Evolutionary conservation across 2,113 vertebrate genomes (phyloP).

Genomic region (Cryptomyrus ogoouensis): DNA sequence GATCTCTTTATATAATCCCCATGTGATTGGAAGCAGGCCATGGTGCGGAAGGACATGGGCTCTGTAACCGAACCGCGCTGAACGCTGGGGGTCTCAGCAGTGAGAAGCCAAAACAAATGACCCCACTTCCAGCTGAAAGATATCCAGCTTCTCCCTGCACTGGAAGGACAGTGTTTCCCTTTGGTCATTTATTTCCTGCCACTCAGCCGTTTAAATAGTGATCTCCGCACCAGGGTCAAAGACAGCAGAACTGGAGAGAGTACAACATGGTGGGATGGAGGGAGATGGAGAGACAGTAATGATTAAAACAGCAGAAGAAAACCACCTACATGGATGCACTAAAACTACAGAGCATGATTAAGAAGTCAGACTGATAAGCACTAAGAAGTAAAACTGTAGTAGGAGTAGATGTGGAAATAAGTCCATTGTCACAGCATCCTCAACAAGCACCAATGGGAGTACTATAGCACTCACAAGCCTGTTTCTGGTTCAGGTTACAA

Average conservation of each 20-base stretch:
- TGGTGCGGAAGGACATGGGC: conserved; percentile 67
- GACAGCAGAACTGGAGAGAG: neutral
- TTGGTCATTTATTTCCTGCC: conserved; percentile 30
- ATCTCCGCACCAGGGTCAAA: neutral
- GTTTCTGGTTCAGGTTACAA: neutral
- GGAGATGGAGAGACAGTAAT: neutral
- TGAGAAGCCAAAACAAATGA: conserved; percentile 68
- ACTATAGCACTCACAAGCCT: neutral
- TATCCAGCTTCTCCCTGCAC: conserved; percentile 11
- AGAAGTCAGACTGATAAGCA: neutral
- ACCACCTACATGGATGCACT: neutral
- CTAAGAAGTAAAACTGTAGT: neutral
- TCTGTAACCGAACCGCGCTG: conserved; percentile 34
- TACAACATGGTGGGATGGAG: neutral
- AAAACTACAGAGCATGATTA: conserved; percentile 16
- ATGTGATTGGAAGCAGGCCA: conserved; percentile 79
- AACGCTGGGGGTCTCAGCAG: conserved; percentile 55
- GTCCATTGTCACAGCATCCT: neutral
- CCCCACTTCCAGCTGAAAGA: conserved; percentile 65
- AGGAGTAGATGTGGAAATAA: neutral
- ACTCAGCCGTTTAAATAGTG: neutral
- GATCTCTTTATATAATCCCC: conserved; percentile 72
- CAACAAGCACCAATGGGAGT: neutral
- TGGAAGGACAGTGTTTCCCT: conserved; percentile 51
- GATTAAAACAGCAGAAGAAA: neutral